Evolutionary conservation across 2,797 vertebrate species (phyloP).

Genomic region (Peromyscus attwateri): DNA sequence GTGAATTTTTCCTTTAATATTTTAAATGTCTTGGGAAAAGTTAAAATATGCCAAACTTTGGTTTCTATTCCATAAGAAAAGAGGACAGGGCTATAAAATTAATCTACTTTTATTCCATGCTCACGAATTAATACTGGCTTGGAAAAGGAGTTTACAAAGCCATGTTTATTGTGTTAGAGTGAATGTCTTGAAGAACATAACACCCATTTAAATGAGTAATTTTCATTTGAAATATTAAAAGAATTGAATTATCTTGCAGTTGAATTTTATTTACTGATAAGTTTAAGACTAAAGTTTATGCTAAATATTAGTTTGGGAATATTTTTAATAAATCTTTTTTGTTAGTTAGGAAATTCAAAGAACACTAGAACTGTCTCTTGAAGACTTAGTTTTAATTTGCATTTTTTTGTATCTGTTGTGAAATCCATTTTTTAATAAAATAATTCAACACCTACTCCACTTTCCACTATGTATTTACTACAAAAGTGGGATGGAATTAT

Average conservation of each 20-base stretch:
- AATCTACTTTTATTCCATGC: background rate
- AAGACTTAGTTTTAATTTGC: slow-evolving; percentile 12
- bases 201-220: background rate
- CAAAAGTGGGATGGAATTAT: background rate
- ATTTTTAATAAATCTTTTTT: slow-evolving; percentile 28
- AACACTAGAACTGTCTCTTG: background rate
- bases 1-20: background rate
- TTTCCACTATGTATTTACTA: slow-evolving; percentile 44
- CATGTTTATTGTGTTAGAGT: background rate
- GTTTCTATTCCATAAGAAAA: slow-evolving; percentile 3
- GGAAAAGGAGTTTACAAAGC: slow-evolving; percentile 38
- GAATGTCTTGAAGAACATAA: background rate
- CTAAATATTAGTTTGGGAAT: slow-evolving; percentile 20
- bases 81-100: background rate
- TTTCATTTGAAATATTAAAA: background rate
- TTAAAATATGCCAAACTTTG: slow-evolving; percentile 36
- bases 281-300: slow-evolving; percentile 27
- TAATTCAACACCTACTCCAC: background rate
- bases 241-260: background rate
- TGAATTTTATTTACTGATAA: slow-evolving; percentile 42
- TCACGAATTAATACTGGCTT: slow-evolving; percentile 11
- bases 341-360: slow-evolving; percentile 47
- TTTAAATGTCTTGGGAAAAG: background rate
- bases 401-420: background rate
- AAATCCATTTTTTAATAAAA: slow-evolving; percentile 55